phyloP scores from a whole-genome alignment of 1,140 invertebrate genomes.

The Maconellicoccus hirsutus region DNA sequence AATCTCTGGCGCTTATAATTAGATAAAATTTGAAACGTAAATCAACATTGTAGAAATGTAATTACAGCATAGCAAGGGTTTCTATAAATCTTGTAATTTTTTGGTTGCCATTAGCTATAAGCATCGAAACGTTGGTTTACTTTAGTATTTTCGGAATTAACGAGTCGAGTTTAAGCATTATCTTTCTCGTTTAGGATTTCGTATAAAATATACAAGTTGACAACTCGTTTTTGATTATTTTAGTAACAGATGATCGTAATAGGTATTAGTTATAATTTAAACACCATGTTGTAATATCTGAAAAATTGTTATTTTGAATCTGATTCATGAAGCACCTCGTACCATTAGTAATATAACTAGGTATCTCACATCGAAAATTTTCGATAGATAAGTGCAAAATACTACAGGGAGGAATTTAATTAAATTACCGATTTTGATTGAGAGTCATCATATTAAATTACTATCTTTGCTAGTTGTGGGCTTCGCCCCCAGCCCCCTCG shows the following conservation, averaged over 20 bases:
- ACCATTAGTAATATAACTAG: too few species aligned
- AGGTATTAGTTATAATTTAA: too few species aligned
- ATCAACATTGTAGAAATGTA: not conserved
- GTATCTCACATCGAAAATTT: too few species aligned
- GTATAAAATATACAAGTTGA: not conserved
- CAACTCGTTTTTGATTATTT: not conserved
- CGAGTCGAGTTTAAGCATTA: not conserved
- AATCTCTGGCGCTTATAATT: not conserved
- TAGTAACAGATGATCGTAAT: not conserved
- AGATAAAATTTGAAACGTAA: conserved; percentile 2
- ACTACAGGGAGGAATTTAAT: too few species aligned
- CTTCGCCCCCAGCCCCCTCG: not conserved
- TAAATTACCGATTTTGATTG: too few species aligned
- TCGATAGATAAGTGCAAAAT: too few species aligned
- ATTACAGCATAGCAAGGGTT: not conserved
- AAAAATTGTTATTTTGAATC: too few species aligned
- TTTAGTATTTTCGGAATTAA: not conserved
- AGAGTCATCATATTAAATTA: too few species aligned
- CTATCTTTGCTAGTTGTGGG: too few species aligned
- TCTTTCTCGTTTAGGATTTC: not conserved
- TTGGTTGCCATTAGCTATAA: not conserved
- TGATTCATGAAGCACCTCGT: too few species aligned
- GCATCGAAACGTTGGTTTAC: not conserved
- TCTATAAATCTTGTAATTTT: not conserved
- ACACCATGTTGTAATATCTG: too few species aligned